Evolutionary conservation across 2,888 invertebrate genomes (phyloP), one percentile per base, ranked within the genome.

Genomic region (Athalia rosae): DNA sequence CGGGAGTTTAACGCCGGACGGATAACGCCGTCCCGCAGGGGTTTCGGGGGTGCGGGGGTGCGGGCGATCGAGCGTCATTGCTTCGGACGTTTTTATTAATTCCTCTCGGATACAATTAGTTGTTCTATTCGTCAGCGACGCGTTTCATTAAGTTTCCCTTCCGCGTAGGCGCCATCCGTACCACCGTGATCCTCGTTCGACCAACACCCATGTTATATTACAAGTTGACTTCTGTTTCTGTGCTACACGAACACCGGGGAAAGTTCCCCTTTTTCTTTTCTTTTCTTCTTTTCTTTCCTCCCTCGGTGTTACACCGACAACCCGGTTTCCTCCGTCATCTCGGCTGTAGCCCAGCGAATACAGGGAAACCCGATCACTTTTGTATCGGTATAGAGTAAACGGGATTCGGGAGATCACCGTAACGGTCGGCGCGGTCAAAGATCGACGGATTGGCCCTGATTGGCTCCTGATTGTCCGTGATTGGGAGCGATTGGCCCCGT

Each of bases 91-190:
- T 89, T 88, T 89, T 89, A 89, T 89, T 89, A 89, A 89, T 89
- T 89, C 86, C 87, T 87, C 87, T 89, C 87, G 85, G 88, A 89
- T 88, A 89, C 89, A 89, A 89, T 89, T 89, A 89, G 89, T 88
- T 88, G 88, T 85, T 87, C 89, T 88, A 89, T 89, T 89, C 88
- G 88, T 89, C 89, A 87, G 74, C 74, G 87, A 87, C 85, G 86
- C 86, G 87, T 89, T 89, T 89, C 88, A 89, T 89, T 89, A 89
- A 87, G 85, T 86, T 86, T 84, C 83, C 85, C 84, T 80, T 67
- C 79, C 79, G 67, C 67, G 67, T 67, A 67, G 64, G 47, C 64
- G 47, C n/a, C 67, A 53, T 53, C 67, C 67, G 67, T 28, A 28
- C 28, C 28, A 28, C 53, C 41, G n/a, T n/a, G n/a, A 41, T 41